These are phyloP conservation scores for Thermophis baileyi DNA, from an alignment of 2,113 vertebrate genomes.

Conservation along the genomic window DNA sequence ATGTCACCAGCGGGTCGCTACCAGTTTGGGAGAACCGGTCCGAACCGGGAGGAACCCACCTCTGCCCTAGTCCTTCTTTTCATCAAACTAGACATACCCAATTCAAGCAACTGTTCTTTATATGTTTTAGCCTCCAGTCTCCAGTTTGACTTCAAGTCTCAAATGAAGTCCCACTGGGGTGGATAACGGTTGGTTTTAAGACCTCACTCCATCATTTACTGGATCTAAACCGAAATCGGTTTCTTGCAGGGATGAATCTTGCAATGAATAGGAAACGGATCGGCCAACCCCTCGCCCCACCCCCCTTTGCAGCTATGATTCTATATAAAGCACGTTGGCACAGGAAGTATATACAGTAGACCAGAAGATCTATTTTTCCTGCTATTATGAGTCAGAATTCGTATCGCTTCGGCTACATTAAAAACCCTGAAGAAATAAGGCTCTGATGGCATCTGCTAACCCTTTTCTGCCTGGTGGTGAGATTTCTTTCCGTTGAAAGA, in stretches of 20 bases:
- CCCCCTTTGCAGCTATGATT: conserved; percentile 8
- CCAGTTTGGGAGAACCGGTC: too few relatives aligned
- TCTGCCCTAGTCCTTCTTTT: too few relatives aligned
- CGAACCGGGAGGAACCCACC: too few relatives aligned
- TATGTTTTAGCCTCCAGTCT: too few relatives aligned
- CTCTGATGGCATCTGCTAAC: neutral
- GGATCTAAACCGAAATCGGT: neutral
- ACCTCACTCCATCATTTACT: too few relatives aligned
- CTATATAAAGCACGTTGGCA: neutral
- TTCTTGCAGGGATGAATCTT: conserved; percentile 9
- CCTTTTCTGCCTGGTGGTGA: rapidly evolving
- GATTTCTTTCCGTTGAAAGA: neutral
- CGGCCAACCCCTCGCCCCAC: neutral
- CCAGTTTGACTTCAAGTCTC: neutral
- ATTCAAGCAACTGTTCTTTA: too few relatives aligned
- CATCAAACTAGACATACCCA: too few relatives aligned
- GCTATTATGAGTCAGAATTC: conserved; percentile 11
- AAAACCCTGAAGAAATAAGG: neutral
- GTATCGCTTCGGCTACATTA: neutral
- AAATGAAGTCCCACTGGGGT: neutral
- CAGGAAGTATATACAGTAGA: neutral
- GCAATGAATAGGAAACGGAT: conserved; percentile 15
- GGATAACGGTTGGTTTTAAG: too few relatives aligned
- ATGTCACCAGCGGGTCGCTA: too few relatives aligned
- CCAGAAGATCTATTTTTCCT: neutral